A percentile compares a stretch with the other conserved stretches of the same genome.
These are phyloP conservation scores for Apomyelois bistriatella DNA, from an alignment of 2,888 invertebrate genomes.

Conservation along the genomic window DNA sequence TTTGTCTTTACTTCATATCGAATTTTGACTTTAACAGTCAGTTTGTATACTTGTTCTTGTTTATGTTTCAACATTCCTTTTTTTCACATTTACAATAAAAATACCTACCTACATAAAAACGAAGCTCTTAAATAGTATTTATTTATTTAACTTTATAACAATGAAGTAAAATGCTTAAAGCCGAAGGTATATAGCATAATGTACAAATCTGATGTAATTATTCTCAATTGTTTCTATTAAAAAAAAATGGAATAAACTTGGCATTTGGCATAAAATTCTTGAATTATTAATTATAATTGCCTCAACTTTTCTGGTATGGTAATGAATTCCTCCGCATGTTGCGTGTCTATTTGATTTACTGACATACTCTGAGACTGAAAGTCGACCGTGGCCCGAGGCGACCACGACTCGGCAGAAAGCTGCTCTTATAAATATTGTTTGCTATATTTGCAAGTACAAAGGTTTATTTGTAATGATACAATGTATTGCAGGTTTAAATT, in stretches of 20 bases:
- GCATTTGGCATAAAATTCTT: neutral
- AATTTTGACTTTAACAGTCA: too few species aligned
- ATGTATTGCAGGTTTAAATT: neutral
- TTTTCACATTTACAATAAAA: too few species aligned
- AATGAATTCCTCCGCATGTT: slow-evolving; percentile 21
- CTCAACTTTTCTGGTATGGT: neutral
- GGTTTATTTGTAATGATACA: neutral
- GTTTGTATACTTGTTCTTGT: too few species aligned
- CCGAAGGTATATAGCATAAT: too few species aligned
- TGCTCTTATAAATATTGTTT: slow-evolving; percentile 38
- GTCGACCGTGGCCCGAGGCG: slow-evolving; percentile 52
- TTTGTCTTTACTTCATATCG: too few species aligned
- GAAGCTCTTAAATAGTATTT: too few species aligned
- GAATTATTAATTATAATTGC: slow-evolving; percentile 1
- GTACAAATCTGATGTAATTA: too few species aligned
- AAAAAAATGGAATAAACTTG: neutral
- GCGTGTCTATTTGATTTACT: slow-evolving; percentile 39
- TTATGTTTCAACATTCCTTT: too few species aligned
- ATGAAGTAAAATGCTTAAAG: too few species aligned
- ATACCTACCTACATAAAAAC: too few species aligned
- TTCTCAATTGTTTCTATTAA: too few species aligned
- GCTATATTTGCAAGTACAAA: slow-evolving; percentile 28
- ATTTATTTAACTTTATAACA: too few species aligned
- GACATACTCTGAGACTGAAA: slow-evolving; percentile 43
- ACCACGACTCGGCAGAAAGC: slow-evolving; percentile 57